Evolutionary conservation across 2,888 invertebrate genomes (phyloP).

Genomic region (Cantharis nigra): DNA sequence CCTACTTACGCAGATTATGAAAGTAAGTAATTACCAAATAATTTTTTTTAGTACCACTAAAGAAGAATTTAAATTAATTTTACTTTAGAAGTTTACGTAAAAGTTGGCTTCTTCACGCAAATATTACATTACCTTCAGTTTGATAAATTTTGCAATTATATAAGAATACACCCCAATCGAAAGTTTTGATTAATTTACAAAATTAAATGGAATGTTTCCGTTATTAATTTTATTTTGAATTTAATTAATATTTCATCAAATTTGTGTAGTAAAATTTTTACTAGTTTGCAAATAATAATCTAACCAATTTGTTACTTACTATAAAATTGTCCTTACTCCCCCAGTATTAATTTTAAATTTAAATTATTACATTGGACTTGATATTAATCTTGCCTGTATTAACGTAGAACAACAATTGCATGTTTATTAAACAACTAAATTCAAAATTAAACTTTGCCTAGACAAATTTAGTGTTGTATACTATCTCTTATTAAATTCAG

Average conservation of each 20-base stretch:
- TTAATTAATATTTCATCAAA: neutral
- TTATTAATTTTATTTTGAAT: neutral
- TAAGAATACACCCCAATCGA: neutral
- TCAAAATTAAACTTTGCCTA: neutral
- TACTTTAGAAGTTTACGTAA: neutral
- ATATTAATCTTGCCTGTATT: neutral
- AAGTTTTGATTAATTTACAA: neutral
- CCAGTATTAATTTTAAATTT: neutral
- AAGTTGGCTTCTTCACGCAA: neutral
- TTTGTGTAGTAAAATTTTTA: neutral
- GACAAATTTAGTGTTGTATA: neutral
- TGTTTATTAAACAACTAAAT: neutral
- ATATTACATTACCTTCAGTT: neutral
- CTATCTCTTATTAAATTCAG: neutral
- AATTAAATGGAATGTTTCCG: neutral
- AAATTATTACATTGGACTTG: neutral
- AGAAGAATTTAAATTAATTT: neutral
- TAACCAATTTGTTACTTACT: neutral
- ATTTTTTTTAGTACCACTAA: neutral
- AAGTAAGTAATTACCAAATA: slow-evolving; percentile 46
- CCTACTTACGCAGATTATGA: slow-evolving; percentile 52
- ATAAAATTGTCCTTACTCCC: neutral
- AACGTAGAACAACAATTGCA: neutral
- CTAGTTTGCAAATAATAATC: neutral
- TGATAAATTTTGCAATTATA: neutral